Percentiles rank a stretch among this genome's conserved stretches.
phyloP scores from a whole-genome alignment of 1,140 invertebrate species.

The Trichonephila clavipes region DNA sequence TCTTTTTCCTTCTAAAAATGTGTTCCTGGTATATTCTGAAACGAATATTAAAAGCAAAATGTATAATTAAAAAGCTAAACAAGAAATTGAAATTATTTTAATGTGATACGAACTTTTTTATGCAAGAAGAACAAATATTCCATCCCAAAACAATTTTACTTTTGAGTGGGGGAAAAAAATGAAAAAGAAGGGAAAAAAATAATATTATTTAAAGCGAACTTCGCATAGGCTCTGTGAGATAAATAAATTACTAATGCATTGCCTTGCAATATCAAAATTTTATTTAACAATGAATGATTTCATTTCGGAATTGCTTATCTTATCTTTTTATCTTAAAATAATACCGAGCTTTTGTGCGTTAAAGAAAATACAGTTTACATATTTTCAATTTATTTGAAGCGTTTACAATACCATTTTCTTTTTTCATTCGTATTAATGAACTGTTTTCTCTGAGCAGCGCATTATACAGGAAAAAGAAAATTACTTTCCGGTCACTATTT shows the following conservation, averaged over 20 bases:
- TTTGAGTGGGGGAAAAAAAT: not conserved
- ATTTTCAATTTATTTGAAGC: conserved; percentile 67
- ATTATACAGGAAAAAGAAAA: conserved; percentile 49
- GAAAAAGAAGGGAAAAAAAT: no score
- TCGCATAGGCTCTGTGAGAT: not conserved
- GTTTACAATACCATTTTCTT: conserved; percentile 47
- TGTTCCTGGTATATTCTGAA: no score
- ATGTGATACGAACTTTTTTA: no score
- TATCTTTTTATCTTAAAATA: conserved; percentile 22
- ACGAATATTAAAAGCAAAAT: no score
- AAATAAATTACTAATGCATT: conserved; percentile 6
- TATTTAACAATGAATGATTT: conserved; percentile 33
- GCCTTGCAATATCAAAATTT: not conserved
- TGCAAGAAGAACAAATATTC: not conserved
- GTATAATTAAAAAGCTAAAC: no score
- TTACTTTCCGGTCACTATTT: conserved; percentile 61
- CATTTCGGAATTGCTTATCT: conserved; percentile 3
- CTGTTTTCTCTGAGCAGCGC: conserved; percentile 34
- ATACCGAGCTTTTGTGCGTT: not conserved
- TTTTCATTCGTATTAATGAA: conserved; percentile 51
- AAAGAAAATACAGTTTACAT: conserved; percentile 47
- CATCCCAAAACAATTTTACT: not conserved
- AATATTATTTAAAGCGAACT: not conserved
- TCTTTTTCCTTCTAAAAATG: no score
- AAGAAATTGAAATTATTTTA: no score